Base-by-base conservation (phyloP, 2,888 invertebrate genomes). In the Scelioninae gen. 1 region DNA sequence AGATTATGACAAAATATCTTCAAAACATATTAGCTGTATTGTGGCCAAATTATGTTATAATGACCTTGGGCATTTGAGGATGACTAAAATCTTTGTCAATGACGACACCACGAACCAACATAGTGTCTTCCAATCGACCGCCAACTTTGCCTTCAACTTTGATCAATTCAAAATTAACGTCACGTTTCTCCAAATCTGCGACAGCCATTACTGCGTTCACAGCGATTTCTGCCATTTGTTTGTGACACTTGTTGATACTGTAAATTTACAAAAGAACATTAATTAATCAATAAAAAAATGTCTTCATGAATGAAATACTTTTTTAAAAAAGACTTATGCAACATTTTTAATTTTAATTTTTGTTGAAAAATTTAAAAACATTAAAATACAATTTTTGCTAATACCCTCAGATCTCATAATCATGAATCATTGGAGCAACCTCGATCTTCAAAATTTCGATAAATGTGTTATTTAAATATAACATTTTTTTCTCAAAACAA, bases 1-100 rank as follows among this genome's bases (percentile, higher is more conserved):
- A n/a, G n/a, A n/a, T n/a, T n/a, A n/a, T n/a, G n/a, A n/a, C n/a
- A n/a, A n/a, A n/a, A n/a, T n/a, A n/a, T n/a, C n/a, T n/a, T n/a
- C n/a, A n/a, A n/a, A n/a, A n/a, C n/a, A n/a, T n/a, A n/a, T n/a
- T n/a, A n/a, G n/a, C n/a, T n/a, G n/a, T n/a, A n/a, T n/a, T n/a
- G n/a, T n/a, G n/a, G n/a, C n/a, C n/a, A n/a, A n/a, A n/a, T n/a
- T n/a, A n/a, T 23, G 5, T 34, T 9, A 49, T 2, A 43, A 43
- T 43, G 1, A 95, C 95, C 94, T 98, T 99, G 0, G 99, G 99
- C 99, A 99, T 99, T 94, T 99, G 99, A 43, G 99, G 98, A 93
- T 99, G 99, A 88, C 98, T 98, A 95, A 99, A 98, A 85, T 99
- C 98, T 93, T 99, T 99, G 92, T 99, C 99, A 11, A 99, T 95